These are phyloP conservation scores for Mermis nigrescens DNA, from an alignment of 2,888 invertebrate genomes.

Conservation along the genomic window DNA sequence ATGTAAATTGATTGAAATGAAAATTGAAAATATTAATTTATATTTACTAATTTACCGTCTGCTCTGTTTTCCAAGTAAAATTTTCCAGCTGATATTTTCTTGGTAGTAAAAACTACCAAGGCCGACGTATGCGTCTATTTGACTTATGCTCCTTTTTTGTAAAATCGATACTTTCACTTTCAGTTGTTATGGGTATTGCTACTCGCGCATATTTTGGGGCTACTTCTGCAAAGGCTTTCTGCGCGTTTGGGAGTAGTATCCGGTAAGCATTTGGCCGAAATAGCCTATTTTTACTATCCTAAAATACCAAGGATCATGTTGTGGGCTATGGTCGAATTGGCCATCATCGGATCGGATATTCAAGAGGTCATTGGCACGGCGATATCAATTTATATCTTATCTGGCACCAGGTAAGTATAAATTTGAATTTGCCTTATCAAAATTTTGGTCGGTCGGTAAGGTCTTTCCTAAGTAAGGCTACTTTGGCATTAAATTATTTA, in stretches of 20 bases:
- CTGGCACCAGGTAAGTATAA: conserved; percentile 56
- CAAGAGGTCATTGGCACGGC: conserved; percentile 81
- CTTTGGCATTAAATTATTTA: not conserved
- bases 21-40: too few relatives aligned
- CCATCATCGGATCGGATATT: conserved; percentile 75
- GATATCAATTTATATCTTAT: conserved; percentile 60
- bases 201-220: conserved; percentile 60
- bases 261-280: conserved; percentile 40
- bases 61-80: too few relatives aligned
- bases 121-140: too few relatives aligned
- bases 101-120: too few relatives aligned
- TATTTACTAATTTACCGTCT: too few relatives aligned
- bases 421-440: too few relatives aligned
- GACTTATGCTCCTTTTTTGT: too few relatives aligned
- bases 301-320: conserved; percentile 52
- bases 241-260: conserved; percentile 64
- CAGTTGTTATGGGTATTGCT: conserved; percentile 66
- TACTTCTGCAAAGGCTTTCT: conserved; percentile 60
- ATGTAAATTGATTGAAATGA: too few relatives aligned
- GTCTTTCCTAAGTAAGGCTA: not conserved
- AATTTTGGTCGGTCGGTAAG: conserved; percentile 20
- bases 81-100: too few relatives aligned
- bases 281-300: conserved; percentile 53
- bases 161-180: conserved; percentile 16
- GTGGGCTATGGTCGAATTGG: conserved; percentile 78